phyloP scores from a whole-genome alignment of 2,888 invertebrate genomes.

The Harmothoe impar region DNA sequence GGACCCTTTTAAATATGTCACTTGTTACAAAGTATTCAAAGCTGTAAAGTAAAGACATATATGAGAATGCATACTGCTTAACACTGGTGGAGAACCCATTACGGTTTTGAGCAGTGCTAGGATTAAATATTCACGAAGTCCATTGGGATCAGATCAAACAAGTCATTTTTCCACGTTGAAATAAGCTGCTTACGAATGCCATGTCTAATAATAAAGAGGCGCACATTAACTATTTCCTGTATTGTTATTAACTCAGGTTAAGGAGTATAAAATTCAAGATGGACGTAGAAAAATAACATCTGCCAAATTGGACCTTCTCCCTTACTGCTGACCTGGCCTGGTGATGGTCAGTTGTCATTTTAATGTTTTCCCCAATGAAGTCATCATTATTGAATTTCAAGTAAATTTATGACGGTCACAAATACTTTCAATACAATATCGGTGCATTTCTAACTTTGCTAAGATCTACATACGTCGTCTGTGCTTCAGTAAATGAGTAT shows the following conservation, averaged over 20 bases:
- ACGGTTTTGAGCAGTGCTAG: not conserved
- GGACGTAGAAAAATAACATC: slow-evolving; percentile 32
- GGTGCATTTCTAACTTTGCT: too few species aligned
- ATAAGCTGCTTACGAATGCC: slow-evolving; percentile 12
- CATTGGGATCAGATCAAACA: slow-evolving; percentile 16
- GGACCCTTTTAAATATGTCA: not conserved
- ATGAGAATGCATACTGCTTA: not conserved
- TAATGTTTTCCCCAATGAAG: not conserved
- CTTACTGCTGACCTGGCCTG: not conserved
- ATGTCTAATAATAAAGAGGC: not conserved
- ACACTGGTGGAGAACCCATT: not conserved
- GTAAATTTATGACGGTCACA: not conserved
- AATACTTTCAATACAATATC: not conserved
- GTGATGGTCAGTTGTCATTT: not conserved
- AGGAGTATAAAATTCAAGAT: slow-evolving; percentile 31
- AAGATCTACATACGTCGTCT: not conserved
- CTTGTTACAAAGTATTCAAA: not conserved
- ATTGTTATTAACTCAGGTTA: slow-evolving; percentile 13
- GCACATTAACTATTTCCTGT: not conserved
- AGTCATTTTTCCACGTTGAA: not conserved
- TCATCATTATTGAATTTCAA: not conserved
- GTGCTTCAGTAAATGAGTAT: not conserved
- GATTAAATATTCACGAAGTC: not conserved
- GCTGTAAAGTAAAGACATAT: too few species aligned
- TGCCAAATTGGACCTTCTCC: not conserved